Conservation (phyloP, 2,888 invertebrate species). For the Drosophila peninsularis region DNA sequence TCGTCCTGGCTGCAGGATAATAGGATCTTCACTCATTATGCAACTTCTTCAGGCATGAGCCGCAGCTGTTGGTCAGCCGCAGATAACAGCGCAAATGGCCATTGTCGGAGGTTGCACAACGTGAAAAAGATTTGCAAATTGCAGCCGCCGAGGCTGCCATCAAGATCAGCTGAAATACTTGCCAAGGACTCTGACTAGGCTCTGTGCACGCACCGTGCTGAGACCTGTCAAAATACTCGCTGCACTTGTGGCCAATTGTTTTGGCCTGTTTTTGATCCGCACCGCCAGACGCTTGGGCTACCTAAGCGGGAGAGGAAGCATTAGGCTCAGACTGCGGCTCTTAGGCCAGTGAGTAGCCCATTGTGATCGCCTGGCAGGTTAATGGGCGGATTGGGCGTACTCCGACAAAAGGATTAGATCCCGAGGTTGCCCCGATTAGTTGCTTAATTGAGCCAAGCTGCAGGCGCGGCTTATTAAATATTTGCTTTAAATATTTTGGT, state of each 20-base stretch:
- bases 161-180: slow-evolving; percentile 55
- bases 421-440: slow-evolving; percentile 76
- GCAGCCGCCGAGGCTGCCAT: not conserved
- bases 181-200: not conserved
- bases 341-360: slow-evolving; percentile 28
- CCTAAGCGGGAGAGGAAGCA: slow-evolving; percentile 43
- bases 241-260: slow-evolving; percentile 68
- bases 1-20: not conserved
- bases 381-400: slow-evolving; percentile 47
- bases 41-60: slow-evolving; percentile 35
- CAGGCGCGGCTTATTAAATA: slow-evolving; percentile 72
- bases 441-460: slow-evolving; percentile 81
- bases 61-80: slow-evolving; percentile 57
- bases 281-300: slow-evolving; percentile 56
- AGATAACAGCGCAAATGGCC: slow-evolving; percentile 31
- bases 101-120: slow-evolving; percentile 50
- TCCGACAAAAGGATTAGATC: slow-evolving; percentile 63
- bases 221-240: slow-evolving; percentile 75
- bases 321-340: slow-evolving; percentile 29
- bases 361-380: slow-evolving; percentile 38
- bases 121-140: slow-evolving; percentile 13
- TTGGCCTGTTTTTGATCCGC: slow-evolving; percentile 59
- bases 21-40: not conserved
- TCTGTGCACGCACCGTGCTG: slow-evolving; percentile 16
- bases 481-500: slow-evolving; percentile 78